phyloP scores from a whole-genome alignment of 2,797 vertebrate species.

The Sebastes steindachneri region DNA sequence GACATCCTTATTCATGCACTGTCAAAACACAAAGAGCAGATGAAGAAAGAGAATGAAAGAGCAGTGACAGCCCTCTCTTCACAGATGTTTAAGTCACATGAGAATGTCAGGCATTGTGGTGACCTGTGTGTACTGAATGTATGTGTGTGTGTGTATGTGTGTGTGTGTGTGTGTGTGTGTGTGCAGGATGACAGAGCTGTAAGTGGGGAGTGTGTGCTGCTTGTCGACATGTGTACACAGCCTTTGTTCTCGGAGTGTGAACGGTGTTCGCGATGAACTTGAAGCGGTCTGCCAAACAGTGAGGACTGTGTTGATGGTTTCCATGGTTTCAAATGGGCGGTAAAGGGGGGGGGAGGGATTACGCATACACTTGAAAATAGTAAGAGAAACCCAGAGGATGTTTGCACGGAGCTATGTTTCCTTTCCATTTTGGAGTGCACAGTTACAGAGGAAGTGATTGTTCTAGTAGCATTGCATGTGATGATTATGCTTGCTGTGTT shows the following conservation, averaged over 20 bases:
- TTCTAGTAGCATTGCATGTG: background rate
- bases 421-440: conserved; percentile 17
- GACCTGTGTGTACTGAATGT: conserved; percentile 20
- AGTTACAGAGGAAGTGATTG: conserved; percentile 5
- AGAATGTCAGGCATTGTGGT: conserved; percentile 42
- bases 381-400: conserved; percentile 27
- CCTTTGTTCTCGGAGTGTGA: conserved; percentile 65
- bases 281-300: conserved; percentile 43
- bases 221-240: conserved; percentile 50
- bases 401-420: conserved; percentile 19
- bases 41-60: conserved; percentile 56
- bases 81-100: conserved; percentile 18
- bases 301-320: conserved; percentile 57
- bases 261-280: conserved; percentile 56
- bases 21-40: conserved; percentile 65
- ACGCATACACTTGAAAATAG: conserved; percentile 27
- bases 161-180: background rate
- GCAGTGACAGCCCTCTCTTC: conserved; percentile 43
- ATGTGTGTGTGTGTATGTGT: background rate
- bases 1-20: conserved; percentile 57
- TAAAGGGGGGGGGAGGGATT: background rate
- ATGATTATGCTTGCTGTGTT: background rate
- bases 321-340: conserved; percentile 53
- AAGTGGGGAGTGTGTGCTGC: conserved; percentile 19
- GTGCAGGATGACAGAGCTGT: conserved; percentile 4